Base-by-base conservation (phyloP, 2,113 vertebrate species). In the Eclectus roratus region DNA sequence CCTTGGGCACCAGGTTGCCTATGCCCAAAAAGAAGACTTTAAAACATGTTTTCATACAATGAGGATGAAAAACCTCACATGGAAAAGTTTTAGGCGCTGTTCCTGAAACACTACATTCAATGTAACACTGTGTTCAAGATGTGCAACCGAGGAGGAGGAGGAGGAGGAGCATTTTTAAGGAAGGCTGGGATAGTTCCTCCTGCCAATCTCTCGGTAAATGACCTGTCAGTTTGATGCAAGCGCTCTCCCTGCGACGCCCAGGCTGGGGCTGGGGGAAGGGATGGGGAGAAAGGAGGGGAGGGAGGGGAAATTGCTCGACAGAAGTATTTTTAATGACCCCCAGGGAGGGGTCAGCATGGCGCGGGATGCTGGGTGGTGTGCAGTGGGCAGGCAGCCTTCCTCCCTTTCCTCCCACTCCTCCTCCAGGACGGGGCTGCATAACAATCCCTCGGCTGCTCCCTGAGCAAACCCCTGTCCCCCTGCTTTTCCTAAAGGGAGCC, bases 181-280 rank as follows among this genome's bases (percentile, higher is more conserved):
- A 66, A 60, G 77, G 73, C 41, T 39, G 58, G 71, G 27, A 39
- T 17, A 37, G 73, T 10, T 73, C 37, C 41, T 71, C 41, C 79
- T 73, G 74, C 66, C 84, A 47, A 3, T 64, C 8, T 63, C 72
- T 55, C 4, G 1, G 33, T 83, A 86, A 88, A 91, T 80, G 92
- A 95, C 50, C 91, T 81, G 91, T 88, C 94, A 81, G 33, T 69
- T 93, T 76, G 90, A 91, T 81, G 61, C 69, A 94, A 66, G 61
- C 2, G 15, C 60, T 87, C 47, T 56, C 60, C 46, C 35, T n/a
- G 9, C 15, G 0, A 71, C 0, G 27, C 37, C 37, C 50, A 46
- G 49, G 70, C 65, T 49, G 46, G 70, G 73, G 77, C 7, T 5
- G 72, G 56, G 65, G 76, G 18, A 55, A 86, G 58, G 33, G 78